These are phyloP conservation scores for Quadroppia sp. DNA, from an alignment of 2,888 invertebrate genomes.

Conservation along the genomic window DNA sequence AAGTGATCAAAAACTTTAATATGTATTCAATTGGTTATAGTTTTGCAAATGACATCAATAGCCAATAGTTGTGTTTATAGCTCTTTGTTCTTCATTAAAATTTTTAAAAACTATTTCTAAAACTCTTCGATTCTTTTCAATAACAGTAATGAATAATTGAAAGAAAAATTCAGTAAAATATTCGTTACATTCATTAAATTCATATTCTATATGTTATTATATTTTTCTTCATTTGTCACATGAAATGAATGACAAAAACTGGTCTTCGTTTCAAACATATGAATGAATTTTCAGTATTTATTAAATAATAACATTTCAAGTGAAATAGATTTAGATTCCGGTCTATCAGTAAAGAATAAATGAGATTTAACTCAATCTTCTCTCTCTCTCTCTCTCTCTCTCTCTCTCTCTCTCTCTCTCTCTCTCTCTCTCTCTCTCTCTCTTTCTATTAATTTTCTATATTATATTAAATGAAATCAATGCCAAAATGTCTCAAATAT, in stretches of 20 bases:
- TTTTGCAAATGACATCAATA: background rate
- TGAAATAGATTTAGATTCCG: background rate
- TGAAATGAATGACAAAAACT: background rate
- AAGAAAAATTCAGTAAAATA: too few species aligned
- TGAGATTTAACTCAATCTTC: background rate
- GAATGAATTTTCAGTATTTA: conserved; percentile 3
- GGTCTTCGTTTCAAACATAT: background rate
- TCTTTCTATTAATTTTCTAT: background rate
- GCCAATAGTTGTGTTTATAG: background rate
- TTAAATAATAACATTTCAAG: conserved; percentile 2
- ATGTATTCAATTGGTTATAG: too few species aligned
- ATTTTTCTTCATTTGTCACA: background rate
- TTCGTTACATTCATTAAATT: background rate
- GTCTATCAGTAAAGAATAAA: background rate
- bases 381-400: too few species aligned
- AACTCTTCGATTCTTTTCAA: too few species aligned
- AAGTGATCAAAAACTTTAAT: background rate
- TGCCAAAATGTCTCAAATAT: background rate
- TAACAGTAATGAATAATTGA: too few species aligned
- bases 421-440: too few species aligned
- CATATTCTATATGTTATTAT: background rate
- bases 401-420: too few species aligned
- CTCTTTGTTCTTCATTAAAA: background rate
- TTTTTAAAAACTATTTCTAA: too few species aligned
- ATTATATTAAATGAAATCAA: background rate